Evolutionary conservation across 2,113 vertebrate species (phyloP), one percentile per base, ranked within the genome.

Genomic region (Athene noctua): DNA sequence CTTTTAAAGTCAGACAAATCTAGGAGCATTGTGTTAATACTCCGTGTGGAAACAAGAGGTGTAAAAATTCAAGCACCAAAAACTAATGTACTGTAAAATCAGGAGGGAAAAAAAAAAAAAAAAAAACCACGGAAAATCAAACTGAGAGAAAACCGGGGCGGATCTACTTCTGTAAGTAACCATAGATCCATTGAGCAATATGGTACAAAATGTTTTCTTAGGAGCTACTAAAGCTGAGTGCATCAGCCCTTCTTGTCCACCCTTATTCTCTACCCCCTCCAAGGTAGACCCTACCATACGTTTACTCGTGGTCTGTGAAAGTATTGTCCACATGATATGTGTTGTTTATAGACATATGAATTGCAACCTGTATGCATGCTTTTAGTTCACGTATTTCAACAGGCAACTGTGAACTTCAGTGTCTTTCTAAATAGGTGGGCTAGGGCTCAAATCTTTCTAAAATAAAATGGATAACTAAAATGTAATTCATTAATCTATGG

Each of bases 1-100:
- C 55, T 91, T 97, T 84, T 86, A 57, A 97, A 96, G 90, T 94
- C 93, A 87, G 96, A 67, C 70, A 57, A 88, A 72, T 90, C 80
- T 65, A 61, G 30, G 51, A 59, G 36, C 61, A 90, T 25, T 72
- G 59, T 85, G 49, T 82, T 74, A 51, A 51, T 77, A 57, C 11
- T 86, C 62, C 2, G 5, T 9, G 1, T 87, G 11, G 49, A 88
- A 91, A 85, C 82, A 97, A 78, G 61, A 93, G 63, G 73, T 93
- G 82, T 61, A 46, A 42, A 78, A 58, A 54, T 44, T 70, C 34
- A 67, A 81, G 55, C n/a, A 87, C 30, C 36, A 59, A 92, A 88
- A 91, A 3, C 40, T 58, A 88, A 44, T 36, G 40, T 42, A 59
- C 27, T 40, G 26, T 59, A 75, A 78, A 77, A 29, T 75, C 49